A percentile compares a stretch with the other conserved stretches of the same genome.
Evolutionary conservation across 2,888 invertebrate genomes (phyloP).

Genomic region (Tubulanus polymorphus): DNA sequence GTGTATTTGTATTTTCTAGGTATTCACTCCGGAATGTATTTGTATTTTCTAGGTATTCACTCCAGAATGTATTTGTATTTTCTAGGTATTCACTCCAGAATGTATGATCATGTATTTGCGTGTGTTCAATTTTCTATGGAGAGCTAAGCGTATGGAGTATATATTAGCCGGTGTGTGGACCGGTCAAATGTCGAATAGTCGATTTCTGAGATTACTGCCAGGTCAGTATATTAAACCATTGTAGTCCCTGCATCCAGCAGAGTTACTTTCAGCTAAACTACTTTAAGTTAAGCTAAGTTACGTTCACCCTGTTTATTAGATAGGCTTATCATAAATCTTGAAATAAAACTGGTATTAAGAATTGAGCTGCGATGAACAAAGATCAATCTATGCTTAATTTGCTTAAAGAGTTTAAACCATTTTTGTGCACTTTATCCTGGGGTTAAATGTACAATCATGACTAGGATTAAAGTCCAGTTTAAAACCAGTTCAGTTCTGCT

Average conservation of each 20-base stretch:
- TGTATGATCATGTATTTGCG: conserved; percentile 72
- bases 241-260: neutral
- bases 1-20: too few species aligned
- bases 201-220: conserved; percentile 64
- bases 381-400: too few species aligned
- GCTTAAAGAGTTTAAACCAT: too few species aligned
- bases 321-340: neutral
- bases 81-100: conserved; percentile 58
- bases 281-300: neutral
- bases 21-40: too few species aligned
- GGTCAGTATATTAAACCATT: conserved; percentile 54
- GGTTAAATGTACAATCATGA: too few species aligned
- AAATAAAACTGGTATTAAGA: too few species aligned
- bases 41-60: too few species aligned
- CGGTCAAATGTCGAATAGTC: conserved; percentile 72
- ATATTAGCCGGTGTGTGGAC: conserved; percentile 78
- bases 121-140: conserved; percentile 83
- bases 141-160: conserved; percentile 84
- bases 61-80: conserved; percentile 6
- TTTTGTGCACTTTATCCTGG: too few species aligned
- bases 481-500: too few species aligned
- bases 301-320: neutral
- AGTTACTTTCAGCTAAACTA: neutral
- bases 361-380: too few species aligned
- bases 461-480: too few species aligned